A percentile compares a stretch with the other conserved stretches of the same genome.
These are phyloP conservation scores for Sphecodes monilicornis DNA, from an alignment of 2,888 invertebrate genomes.

Conservation along the genomic window DNA sequence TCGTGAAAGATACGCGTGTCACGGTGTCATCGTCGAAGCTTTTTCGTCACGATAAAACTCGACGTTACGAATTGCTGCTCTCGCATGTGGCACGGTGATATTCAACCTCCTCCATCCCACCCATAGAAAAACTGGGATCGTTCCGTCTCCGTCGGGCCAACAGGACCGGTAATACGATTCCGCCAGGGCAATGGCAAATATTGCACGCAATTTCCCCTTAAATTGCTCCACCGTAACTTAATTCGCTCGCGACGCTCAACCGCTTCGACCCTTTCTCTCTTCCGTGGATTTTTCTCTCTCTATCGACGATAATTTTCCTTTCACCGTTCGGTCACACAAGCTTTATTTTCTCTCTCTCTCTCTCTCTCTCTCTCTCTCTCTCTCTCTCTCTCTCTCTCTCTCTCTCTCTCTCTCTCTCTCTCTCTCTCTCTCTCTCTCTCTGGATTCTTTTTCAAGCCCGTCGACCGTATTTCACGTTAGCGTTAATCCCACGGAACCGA, in stretches of 20 bases:
- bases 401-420: constrained; percentile 1
- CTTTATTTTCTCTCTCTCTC: constrained; percentile 8
- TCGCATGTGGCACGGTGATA: constrained; percentile 17
- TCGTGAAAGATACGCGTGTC: constrained; percentile 51
- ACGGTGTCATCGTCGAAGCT: constrained; percentile 39
- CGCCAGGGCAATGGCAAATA: constrained; percentile 54
- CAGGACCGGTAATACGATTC: constrained; percentile 45
- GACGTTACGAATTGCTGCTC: constrained; percentile 42
- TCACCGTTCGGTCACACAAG: constrained; percentile 18
- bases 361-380: neutral
- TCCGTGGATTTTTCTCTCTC: constrained; percentile 1
- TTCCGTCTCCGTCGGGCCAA: neutral
- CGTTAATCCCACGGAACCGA: constrained; percentile 16
- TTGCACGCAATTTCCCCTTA: constrained; percentile 60
- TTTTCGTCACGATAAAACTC: constrained; percentile 43
- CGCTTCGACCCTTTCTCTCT: constrained; percentile 14
- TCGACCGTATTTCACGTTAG: constrained; percentile 27
- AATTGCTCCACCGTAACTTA: constrained; percentile 61
- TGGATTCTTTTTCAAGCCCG: neutral
- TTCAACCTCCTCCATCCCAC: neutral
- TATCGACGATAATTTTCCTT: constrained; percentile 48
- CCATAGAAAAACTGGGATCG: neutral
- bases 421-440: neutral
- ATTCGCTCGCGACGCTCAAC: constrained; percentile 47
- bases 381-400: neutral